A percentile compares a stretch with the other conserved stretches of the same genome.
These are phyloP conservation scores for Carterocephalus palaemon DNA, from an alignment of 2,888 invertebrate genomes.

Conservation along the genomic window DNA sequence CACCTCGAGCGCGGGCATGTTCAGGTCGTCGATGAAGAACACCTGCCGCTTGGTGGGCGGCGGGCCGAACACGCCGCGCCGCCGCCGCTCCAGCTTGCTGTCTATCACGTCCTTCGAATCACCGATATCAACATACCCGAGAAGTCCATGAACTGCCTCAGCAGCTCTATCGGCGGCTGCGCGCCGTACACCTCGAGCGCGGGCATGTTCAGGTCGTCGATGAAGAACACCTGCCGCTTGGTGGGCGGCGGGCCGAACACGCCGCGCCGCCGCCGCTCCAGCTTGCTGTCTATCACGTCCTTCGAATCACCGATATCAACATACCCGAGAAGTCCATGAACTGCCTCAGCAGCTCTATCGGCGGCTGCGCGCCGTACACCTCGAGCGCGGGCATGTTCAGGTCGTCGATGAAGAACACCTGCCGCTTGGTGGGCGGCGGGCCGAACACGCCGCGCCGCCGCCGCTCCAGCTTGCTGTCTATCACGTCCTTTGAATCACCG, in stretches of 20 bases:
- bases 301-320: too few species aligned
- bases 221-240: conserved; percentile 89
- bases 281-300: conserved; percentile 86
- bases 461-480: conserved; percentile 86
- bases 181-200: conserved; percentile 91
- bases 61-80: too few species aligned
- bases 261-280: conserved; percentile 87
- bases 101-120: too few species aligned
- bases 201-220: conserved; percentile 96
- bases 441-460: conserved; percentile 91
- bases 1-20: too few species aligned
- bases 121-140: too few species aligned
- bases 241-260: conserved; percentile 91
- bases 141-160: too few species aligned
- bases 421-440: conserved; percentile 87
- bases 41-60: too few species aligned
- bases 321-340: too few species aligned
- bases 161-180: too few species aligned
- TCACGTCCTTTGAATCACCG: conserved; percentile 84
- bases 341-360: too few species aligned
- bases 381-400: conserved; percentile 95
- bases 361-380: conserved; percentile 92
- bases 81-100: too few species aligned
- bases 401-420: conserved; percentile 93
- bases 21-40: too few species aligned